These are phyloP conservation scores for Saturnia pavonia DNA, from an alignment of 2,888 invertebrate species.

Conservation along the genomic window DNA sequence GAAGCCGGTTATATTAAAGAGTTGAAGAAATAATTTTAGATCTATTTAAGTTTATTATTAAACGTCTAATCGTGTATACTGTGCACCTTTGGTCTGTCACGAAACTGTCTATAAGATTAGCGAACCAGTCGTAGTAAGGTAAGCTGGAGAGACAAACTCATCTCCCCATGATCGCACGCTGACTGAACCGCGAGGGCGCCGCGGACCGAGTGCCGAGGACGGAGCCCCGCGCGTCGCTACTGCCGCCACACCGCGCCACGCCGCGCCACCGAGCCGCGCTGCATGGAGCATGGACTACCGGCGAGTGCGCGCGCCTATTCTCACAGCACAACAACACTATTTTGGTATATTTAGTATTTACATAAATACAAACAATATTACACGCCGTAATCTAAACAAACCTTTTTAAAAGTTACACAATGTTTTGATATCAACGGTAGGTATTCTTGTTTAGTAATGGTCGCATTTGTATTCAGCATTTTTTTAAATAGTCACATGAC, in stretches of 20 bases:
- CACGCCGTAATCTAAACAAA: background rate
- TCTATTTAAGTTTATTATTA: conserved; percentile 44
- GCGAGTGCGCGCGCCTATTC: conserved; percentile 73
- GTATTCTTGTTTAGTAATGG: background rate
- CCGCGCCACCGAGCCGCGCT: conserved; percentile 36
- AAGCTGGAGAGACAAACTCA: conserved; percentile 48
- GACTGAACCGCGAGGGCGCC: conserved; percentile 74
- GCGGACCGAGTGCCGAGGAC: conserved; percentile 55
- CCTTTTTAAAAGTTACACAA: background rate
- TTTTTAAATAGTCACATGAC: no score
- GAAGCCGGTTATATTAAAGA: conserved; percentile 56
- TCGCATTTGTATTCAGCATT: background rate
- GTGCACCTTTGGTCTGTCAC: conserved; percentile 43
- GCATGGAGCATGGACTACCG: conserved; percentile 35
- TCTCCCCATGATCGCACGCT: conserved; percentile 58
- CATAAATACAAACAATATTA: conserved; percentile 1
- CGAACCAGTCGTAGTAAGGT: conserved; percentile 54
- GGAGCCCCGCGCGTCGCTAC: conserved; percentile 61
- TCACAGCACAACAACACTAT: conserved; percentile 44
- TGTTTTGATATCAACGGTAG: background rate
- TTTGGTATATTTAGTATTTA: conserved; percentile 8
- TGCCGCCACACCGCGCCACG: conserved; percentile 36
- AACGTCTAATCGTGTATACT: conserved; percentile 32
- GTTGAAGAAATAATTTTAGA: conserved; percentile 37
- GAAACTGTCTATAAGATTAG: conserved; percentile 57